phyloP scores from a whole-genome alignment of 2,113 vertebrate genomes.

The Plestiodon gilberti region DNA sequence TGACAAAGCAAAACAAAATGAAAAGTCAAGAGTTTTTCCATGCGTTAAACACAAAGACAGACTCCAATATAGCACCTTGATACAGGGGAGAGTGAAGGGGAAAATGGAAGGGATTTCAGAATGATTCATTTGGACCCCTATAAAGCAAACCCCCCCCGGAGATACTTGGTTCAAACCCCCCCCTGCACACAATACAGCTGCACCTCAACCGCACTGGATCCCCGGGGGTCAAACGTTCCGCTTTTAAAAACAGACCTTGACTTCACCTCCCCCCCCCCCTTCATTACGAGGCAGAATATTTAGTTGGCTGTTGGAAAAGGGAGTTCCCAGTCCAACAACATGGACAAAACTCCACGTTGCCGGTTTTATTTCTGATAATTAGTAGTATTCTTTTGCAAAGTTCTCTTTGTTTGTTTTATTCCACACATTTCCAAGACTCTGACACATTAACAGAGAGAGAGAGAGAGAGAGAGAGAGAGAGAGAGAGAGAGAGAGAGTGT shows the following conservation, averaged over 20 bases:
- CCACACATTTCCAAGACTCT: conserved; percentile 76
- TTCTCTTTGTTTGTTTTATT: conserved; percentile 71
- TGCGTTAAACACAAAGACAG: conserved; percentile 21
- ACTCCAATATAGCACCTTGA: conserved; percentile 42
- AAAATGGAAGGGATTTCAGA: not conserved
- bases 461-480: conserved; percentile 53
- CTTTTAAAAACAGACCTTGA: not conserved
- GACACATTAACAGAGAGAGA: conserved; percentile 74
- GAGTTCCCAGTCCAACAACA: not conserved
- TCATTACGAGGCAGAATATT: conserved; percentile 14
- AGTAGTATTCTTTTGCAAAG: conserved; percentile 40
- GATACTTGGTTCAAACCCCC: not conserved
- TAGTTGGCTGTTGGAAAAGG: not conserved
- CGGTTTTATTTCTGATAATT: conserved; percentile 28
- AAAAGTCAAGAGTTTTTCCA: not conserved
- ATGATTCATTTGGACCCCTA: not conserved
- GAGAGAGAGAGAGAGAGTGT: conserved; percentile 43
- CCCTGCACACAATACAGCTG: not conserved
- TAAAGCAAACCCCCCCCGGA: not conserved
- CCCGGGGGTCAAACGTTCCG: not conserved
- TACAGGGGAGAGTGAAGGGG: not conserved
- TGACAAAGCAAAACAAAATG: conserved; percentile 1
- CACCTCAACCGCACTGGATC: not conserved
- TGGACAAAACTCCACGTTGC: conserved; percentile 36
- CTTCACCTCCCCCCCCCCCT: not conserved